Evolutionary conservation across 2,797 vertebrate species (phyloP), one percentile per base, ranked within the genome.

Genomic region (Chrysocyon brachyurus): DNA sequence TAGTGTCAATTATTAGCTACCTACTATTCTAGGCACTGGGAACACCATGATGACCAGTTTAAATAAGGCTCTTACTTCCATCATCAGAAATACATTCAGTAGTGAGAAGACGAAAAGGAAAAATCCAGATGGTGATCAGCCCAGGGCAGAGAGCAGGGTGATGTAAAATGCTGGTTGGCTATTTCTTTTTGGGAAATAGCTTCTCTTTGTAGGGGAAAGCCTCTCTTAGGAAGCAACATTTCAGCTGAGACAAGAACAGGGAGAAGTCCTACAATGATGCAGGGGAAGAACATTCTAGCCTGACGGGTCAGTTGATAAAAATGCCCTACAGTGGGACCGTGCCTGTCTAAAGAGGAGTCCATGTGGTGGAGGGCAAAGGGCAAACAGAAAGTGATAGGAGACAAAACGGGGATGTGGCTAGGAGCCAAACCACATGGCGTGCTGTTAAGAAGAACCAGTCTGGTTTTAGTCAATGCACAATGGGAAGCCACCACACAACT

Each of bases 311-410:
- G 72, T n/a, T 24, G 63, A 77, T 0, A 14, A 64, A 61, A 40
- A 56, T 4, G 0, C 31, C 40, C 26, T 16, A 0, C 0, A 0
- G 26, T 26, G 10, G n/a, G 33, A 5, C 6, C 15, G 0, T 0
- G 1, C 46, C 26, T 21, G 19, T 49, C 78, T 70, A 56, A 57
- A 81, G 40, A 79, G 59, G 33, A 68, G 40, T 21, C n/a, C 6
- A 2, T 1, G 19, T 12, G 26, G 12, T 1, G 8, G 24, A 68
- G n/a, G n/a, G 6, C 1, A 52, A 26, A n/a, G 66, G 81, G 52
- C 12, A 61, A 66, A 31, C 16, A 3, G 28, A 49, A 19, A 59
- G 24, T 12, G 22, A 28, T 1, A 4, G 14, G 31, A 72, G 49
- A 63, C 54, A 2, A 2, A 8, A 8, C 0, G 1, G 24, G 22